Base-by-base conservation (phyloP, 2,888 invertebrate species). In the Drosophila austrosaltans region DNA sequence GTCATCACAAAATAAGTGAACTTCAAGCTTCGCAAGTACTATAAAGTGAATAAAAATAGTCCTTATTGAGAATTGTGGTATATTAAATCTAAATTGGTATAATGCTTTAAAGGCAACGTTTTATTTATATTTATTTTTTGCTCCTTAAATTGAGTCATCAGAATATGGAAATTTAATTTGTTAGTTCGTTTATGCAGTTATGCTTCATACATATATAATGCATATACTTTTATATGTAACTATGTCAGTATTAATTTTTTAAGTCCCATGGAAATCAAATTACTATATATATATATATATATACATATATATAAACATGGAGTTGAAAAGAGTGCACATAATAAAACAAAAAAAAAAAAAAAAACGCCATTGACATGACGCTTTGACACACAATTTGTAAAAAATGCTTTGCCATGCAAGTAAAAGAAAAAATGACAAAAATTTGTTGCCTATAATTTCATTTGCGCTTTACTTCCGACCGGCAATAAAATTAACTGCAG, bases 381-480 rank as follows among this genome's bases (percentile, higher is more conserved):
- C 48, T 48, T 48, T 48, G 48, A 48, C 48, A 48, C 48, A 48
- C 48, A 57, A 57, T 57, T 57, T 57, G 22, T 39, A 22, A 48
- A 48, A 48, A 30, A 32, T 32, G 56, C 32, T 56, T 56, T 20
- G 56, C 32, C 20, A 30, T 16, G 56, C 48, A 48, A 25, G 48
- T 10, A 8, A 48, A 48, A 48, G 48, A 48, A 48, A 48, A 48
- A 48, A 48, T 25, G 25, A 48, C 48, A 48, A 48, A 48, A 48
- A 48, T 48, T 48, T 39, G 57, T 57, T 66, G 70, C 36, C 60
- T 62, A 74, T 81, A 81, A 79, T 81, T 79, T 81, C 61, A 78
- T 79, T 79, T 78, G 56, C 66, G 69, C 65, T 73, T 71, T 77
- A 82, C 82, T 82, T 81, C 81, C 81, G 81, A 48, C 64, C 58